Conservation (phyloP, 2,888 invertebrate genomes). For the Eilema caniola region DNA sequence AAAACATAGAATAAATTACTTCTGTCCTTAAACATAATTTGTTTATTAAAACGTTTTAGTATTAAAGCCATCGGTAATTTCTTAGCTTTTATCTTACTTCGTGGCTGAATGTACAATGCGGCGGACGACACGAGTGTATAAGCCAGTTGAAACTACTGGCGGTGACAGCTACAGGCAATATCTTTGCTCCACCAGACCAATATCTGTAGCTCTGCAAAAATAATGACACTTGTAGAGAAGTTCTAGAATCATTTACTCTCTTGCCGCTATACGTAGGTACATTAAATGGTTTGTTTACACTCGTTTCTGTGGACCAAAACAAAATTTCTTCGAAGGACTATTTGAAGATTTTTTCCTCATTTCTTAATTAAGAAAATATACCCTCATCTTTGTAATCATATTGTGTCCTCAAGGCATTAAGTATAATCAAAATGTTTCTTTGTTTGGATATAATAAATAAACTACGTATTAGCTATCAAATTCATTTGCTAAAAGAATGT, state of each 20-base stretch:
- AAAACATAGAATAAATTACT: neutral
- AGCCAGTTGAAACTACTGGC: conserved; percentile 74
- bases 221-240: conserved; percentile 68
- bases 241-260: conserved; percentile 55
- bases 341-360: conserved; percentile 13
- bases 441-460: conserved; percentile 10
- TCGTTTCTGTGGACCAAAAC: conserved; percentile 30
- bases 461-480: conserved; percentile 5
- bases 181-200: conserved; percentile 77
- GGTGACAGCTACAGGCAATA: conserved; percentile 82
- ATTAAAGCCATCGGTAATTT: neutral
- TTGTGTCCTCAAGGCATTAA: conserved; percentile 19
- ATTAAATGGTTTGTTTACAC: conserved; percentile 29
- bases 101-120: conserved; percentile 46
- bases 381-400: conserved; percentile 9
- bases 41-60: neutral
- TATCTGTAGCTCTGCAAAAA: conserved; percentile 74
- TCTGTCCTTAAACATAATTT: neutral
- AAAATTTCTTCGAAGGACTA: conserved; percentile 12
- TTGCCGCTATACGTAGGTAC: conserved; percentile 32
- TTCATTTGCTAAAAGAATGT: neutral
- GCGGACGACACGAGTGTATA: conserved; percentile 71
- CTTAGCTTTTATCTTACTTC: neutral
- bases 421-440: conserved; percentile 20
- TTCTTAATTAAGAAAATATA: conserved; percentile 19